Evolutionary conservation across 2,113 vertebrate genomes (phyloP).

Genomic region (Seriola rivoliana): DNA sequence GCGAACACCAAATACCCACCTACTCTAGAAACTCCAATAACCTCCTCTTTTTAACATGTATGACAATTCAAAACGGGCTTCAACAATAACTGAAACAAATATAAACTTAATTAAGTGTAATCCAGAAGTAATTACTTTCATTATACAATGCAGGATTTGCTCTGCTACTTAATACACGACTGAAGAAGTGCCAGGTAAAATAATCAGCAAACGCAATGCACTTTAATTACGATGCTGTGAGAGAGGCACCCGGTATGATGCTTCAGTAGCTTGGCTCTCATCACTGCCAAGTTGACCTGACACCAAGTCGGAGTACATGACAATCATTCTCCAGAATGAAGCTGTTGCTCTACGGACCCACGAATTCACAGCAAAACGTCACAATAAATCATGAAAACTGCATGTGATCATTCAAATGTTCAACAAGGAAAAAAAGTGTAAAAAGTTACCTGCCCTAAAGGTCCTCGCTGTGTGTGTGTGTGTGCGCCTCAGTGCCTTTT

Average conservation of each 20-base stretch:
- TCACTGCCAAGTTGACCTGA: conserved; percentile 54
- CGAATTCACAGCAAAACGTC: conserved; percentile 12
- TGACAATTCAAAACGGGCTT: background rate
- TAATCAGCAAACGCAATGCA: conserved; percentile 48
- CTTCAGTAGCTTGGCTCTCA: conserved; percentile 61
- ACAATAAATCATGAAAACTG: background rate
- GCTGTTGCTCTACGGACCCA: conserved; percentile 32
- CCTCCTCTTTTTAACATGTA: background rate
- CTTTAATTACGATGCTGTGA: conserved; percentile 71
- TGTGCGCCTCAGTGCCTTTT: conserved; percentile 34
- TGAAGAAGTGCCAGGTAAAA: conserved; percentile 40
- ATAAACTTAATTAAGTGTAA: background rate
- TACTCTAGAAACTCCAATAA: background rate
- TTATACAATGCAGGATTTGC: conserved; percentile 34
- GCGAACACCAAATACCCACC: background rate
- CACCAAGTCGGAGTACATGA: conserved; percentile 54
- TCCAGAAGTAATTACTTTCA: background rate
- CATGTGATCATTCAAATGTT: background rate
- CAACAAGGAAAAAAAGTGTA: background rate
- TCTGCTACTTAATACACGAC: conserved; percentile 27
- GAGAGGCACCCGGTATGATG: conserved; percentile 28
- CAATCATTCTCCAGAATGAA: conserved; percentile 35
- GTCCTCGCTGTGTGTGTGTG: conserved; percentile 13
- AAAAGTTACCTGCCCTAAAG: conserved; percentile 46
- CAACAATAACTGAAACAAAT: background rate